phyloP scores from a whole-genome alignment of 2,797 vertebrate genomes.

The Poecile montanus region DNA sequence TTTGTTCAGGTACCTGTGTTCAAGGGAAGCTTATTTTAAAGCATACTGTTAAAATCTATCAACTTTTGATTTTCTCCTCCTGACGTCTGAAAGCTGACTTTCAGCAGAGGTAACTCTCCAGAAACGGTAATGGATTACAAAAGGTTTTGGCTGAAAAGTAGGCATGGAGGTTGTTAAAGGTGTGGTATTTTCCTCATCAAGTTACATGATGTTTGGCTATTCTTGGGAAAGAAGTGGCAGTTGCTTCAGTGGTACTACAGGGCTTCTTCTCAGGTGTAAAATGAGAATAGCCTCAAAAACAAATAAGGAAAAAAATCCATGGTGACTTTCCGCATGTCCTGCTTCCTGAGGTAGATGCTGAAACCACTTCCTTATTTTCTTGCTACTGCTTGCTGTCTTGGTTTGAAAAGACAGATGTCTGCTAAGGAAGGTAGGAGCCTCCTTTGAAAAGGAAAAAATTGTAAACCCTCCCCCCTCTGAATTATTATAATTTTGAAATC shows the following conservation, averaged over 20 bases:
- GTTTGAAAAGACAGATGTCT: too few species aligned
- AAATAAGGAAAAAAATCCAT: accelerated
- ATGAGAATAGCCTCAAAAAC: background rate
- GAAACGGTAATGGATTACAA: background rate
- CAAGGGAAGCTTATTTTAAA: background rate
- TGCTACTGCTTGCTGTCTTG: background rate
- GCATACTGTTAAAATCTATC: background rate
- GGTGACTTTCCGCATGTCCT: background rate
- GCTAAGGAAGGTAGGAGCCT: too few species aligned
- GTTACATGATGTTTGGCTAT: background rate
- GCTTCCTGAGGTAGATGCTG: background rate
- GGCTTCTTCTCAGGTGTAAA: background rate
- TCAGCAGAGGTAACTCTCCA: background rate
- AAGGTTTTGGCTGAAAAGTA: background rate
- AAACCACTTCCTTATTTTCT: background rate
- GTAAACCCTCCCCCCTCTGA: too few species aligned
- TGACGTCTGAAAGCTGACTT: background rate
- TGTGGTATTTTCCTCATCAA: background rate
- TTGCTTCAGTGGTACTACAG: background rate
- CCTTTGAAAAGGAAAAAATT: too few species aligned
- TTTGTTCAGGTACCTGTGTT: background rate
- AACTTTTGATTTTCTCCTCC: background rate
- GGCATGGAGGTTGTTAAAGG: background rate
- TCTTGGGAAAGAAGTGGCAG: background rate
- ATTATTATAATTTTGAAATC: too few species aligned